Base-by-base conservation (phyloP, 2,888 invertebrate species). In the Agriotes lineatus region DNA sequence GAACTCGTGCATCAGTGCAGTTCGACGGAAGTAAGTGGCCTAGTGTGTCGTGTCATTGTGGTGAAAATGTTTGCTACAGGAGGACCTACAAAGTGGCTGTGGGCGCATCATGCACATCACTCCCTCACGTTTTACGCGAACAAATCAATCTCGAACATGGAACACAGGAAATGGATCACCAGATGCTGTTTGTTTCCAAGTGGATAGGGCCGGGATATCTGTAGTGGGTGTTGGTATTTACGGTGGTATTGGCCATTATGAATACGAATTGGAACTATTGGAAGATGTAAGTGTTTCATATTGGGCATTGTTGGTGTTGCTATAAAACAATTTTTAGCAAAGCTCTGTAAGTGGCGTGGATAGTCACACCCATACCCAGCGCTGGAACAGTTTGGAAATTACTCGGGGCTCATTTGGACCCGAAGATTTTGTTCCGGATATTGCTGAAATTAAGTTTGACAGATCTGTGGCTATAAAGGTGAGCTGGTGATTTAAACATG, bases 131-230 rank as follows among this genome's bases (percentile, higher is more conserved):
- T 99, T 98, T 83, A 93, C 95, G 42, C 90, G 96, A 52, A 93
- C 94, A 45, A 97, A 96, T 82, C 91, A 93, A 74, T 92, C 93
- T 54, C 90, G 96, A 45, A 94, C 95, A 0, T 99, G 99, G 99
- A 97, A 98, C 82, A 96, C 97, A 0, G 96, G 97, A 2, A 96
- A 96, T 82, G 97, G 97, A 25, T 96, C 96, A 7, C 96, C 97
- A 0, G 99, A 99, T 85, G 97, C 97, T 0, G 94, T 99, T 77
- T 95, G 95, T 78, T 96, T 98, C 80, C 92, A 93, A 33, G 97
- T 98, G 7, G 97, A 99, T 85, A 88, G 93, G 16, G 88, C 93
- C 0, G 97, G 97, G 1, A 91, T 98, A 50, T 91, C 94, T 19
- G 89, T 99, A 39, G 94, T 94, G 22, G 99, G 98, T 0, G 94